Conservation (phyloP, 1,140 invertebrate species). For the Periplaneta americana region DNA sequence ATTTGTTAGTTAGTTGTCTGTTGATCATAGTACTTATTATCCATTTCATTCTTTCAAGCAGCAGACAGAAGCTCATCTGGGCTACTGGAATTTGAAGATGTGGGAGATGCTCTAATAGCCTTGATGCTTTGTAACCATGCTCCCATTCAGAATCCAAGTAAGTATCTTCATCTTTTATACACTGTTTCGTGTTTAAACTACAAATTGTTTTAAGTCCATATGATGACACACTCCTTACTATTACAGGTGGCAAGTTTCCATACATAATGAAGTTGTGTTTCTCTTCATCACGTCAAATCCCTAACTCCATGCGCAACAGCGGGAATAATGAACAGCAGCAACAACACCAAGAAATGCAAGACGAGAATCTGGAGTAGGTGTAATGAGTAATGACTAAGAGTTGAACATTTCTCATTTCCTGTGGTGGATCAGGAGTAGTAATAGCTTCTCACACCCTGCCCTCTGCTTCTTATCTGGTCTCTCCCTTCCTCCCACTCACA, state of each 20-base stretch:
- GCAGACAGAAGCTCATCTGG: conserved; percentile 77
- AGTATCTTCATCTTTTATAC: no score
- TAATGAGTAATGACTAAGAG: background rate
- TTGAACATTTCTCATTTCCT: background rate
- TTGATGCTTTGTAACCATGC: conserved; percentile 94
- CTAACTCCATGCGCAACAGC: conserved; percentile 21
- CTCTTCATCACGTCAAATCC: conserved; percentile 78
- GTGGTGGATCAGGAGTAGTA: background rate
- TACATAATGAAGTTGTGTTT: conserved; percentile 97
- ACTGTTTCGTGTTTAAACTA: no score
- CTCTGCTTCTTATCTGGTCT: background rate
- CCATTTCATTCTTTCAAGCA: no score
- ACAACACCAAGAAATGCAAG: background rate
- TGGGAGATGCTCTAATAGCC: conserved; percentile 86
- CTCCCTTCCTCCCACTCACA: background rate
- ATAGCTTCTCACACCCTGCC: background rate
- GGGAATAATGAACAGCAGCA: background rate
- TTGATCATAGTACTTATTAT: no score
- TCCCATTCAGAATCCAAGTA: conserved; percentile 78
- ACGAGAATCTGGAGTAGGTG: background rate
- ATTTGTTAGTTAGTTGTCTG: no score
- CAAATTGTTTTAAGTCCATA: no score
- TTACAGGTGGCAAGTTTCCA: conserved; percentile 88
- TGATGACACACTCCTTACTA: background rate
- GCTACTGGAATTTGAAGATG: conserved; percentile 87